Evolutionary conservation across 2,113 vertebrate species (phyloP).

Genomic region (Hylia prasina): DNA sequence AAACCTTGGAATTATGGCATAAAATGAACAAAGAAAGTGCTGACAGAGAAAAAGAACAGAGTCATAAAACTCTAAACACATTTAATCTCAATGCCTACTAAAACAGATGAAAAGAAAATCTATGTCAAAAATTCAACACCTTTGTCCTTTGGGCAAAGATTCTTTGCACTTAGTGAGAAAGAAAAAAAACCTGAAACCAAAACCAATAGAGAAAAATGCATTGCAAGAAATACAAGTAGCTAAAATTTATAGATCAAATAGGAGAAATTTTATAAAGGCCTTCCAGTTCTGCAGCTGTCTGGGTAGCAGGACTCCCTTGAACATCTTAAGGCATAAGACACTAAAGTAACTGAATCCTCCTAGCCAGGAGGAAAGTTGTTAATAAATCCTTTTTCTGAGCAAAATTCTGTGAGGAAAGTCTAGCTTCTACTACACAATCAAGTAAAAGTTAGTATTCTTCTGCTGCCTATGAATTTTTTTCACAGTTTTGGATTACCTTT

Average conservation of each 20-base stretch:
- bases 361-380: not conserved
- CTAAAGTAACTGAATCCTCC: not conserved
- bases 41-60: not conserved
- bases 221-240: not conserved
- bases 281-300: not conserved
- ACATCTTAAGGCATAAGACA: not conserved
- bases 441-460: not conserved
- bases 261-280: not conserved
- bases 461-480: not conserved
- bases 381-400: not conserved
- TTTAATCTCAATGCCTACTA: not conserved
- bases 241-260: not conserved
- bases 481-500: not conserved
- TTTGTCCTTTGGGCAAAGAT: not conserved
- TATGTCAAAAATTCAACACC: not conserved
- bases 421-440: not conserved
- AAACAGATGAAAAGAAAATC: not conserved
- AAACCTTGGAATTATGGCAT: not conserved
- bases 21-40: not conserved
- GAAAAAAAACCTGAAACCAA: rapidly evolving
- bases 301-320: not conserved
- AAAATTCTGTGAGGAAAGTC: not conserved
- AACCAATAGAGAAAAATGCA: not conserved
- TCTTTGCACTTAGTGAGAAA: not conserved
- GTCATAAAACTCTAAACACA: not conserved